Conservation (phyloP, 2,797 vertebrate species). For the Peromyscus melanophrys region DNA sequence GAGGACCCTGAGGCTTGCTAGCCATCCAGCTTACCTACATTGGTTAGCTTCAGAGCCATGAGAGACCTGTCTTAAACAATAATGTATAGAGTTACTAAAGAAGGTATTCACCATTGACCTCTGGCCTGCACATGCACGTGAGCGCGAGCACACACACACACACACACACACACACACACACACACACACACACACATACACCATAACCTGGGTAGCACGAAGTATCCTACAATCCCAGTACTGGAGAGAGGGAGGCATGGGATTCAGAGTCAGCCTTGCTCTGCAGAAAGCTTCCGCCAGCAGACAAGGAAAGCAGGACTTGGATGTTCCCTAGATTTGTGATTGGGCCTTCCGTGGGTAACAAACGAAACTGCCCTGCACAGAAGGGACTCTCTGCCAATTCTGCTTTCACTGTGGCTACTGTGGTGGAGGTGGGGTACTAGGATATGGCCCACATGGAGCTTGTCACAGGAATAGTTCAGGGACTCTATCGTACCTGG, state of each 20-base stretch:
- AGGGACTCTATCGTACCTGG: neutral
- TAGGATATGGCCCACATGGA: accelerated
- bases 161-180: neutral
- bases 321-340: neutral
- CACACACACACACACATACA: neutral
- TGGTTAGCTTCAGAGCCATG: neutral
- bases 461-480: neutral
- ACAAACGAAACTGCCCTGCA: neutral
- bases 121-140: neutral
- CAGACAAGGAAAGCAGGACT: neutral
- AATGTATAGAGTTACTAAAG: neutral
- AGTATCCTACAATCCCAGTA: neutral
- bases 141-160: neutral
- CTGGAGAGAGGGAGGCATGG: neutral
- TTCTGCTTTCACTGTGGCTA: neutral
- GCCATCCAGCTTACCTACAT: neutral
- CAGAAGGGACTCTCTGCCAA: too few species aligned
- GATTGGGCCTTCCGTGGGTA: neutral
- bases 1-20: neutral
- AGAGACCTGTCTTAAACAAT: neutral
- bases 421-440: accelerated
- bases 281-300: neutral
- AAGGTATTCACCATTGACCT: neutral
- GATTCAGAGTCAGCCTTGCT: neutral
- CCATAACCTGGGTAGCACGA: neutral